phyloP scores from a whole-genome alignment of 2,888 invertebrate genomes.

The Latheticus oryzae region DNA sequence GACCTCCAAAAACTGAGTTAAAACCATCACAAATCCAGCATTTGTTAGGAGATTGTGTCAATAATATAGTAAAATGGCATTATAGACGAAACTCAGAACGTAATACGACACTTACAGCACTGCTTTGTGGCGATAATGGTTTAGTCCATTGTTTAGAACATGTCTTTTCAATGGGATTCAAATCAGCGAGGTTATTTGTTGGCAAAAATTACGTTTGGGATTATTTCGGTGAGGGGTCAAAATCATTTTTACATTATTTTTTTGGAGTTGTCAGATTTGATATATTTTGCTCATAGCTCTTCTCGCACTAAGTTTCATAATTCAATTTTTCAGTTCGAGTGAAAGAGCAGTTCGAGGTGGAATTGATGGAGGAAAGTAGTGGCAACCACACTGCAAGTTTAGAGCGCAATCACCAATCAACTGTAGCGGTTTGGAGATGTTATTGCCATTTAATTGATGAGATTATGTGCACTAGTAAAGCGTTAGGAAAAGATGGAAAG shows the following conservation, averaged over 20 bases:
- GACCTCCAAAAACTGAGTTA: slow-evolving; percentile 70
- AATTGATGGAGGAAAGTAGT: slow-evolving; percentile 73
- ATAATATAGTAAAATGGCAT: slow-evolving; percentile 96
- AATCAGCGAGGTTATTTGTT: slow-evolving; percentile 91
- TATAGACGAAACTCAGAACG: slow-evolving; percentile 88
- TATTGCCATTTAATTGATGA: slow-evolving; percentile 91
- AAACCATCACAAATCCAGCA: slow-evolving; percentile 79
- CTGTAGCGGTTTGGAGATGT: slow-evolving; percentile 82
- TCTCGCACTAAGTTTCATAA: no score
- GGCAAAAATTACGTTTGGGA: slow-evolving; percentile 98
- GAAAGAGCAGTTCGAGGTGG: slow-evolving; percentile 84
- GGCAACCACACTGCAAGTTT: slow-evolving; percentile 60
- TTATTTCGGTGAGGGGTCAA: slow-evolving; percentile 81
- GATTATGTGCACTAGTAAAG: slow-evolving; percentile 84
- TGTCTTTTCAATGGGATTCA: slow-evolving; percentile 95
- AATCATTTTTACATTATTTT: background rate
- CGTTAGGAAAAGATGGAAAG: slow-evolving; percentile 97
- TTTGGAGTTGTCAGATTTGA: no score
- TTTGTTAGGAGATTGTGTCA: slow-evolving; percentile 91
- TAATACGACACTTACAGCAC: slow-evolving; percentile 86
- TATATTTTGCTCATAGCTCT: no score
- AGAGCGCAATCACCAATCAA: slow-evolving; percentile 64
- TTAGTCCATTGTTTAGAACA: slow-evolving; percentile 93
- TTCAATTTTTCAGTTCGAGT: slow-evolving; percentile 71
- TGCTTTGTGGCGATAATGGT: slow-evolving; percentile 95